Evolutionary conservation across 2,888 invertebrate genomes (phyloP), one percentile per base, ranked within the genome.

Genomic region (Trachelus iudaicus): DNA sequence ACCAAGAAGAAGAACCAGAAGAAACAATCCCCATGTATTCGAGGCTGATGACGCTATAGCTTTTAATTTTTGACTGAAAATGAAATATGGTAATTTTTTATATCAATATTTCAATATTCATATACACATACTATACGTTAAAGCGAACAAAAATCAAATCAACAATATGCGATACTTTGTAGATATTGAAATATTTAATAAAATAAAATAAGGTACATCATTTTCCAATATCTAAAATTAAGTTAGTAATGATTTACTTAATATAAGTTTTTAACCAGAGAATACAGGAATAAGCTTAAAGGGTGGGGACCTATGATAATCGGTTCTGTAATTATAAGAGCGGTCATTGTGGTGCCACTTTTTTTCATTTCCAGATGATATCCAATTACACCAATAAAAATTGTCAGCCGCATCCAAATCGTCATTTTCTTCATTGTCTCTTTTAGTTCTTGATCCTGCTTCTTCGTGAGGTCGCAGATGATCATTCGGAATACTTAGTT

Each of bases 21-120:
- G 93, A 91, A 99, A 98, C 76, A 99, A 93, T 79, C 99, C 99
- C 99, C 99, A 99, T 0, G 99, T 99, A 91, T 99, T 99, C 88
- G 98, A 98, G 4, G 99, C 99, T 30, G 99, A 98, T 4, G 99
- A 98, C 34, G 99, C 98, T 84, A 99, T 98, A 0, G 98, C 97
- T 92, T 99, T 99, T 68, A 99, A 93, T 91, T 98, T 97, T 79
- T 94, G 94, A 85, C 96, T 95, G 90, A 69, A 90, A 89, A 74
- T 78, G 74, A 77, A 77, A 37, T 75, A 75, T 79, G 34, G 35
- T 11, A 37, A 56, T 15, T 34, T 69, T 35, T 40, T 9, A 71
- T 71, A 71, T 71, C 2, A 15, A 34, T 3, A 15, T 71, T 71
- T 31, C 31, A 71, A 71, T 31, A 71, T 71, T 71, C 31, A 23